phyloP scores from a whole-genome alignment of 2,797 vertebrate genomes.

The Pseudopleuronectes americanus region DNA sequence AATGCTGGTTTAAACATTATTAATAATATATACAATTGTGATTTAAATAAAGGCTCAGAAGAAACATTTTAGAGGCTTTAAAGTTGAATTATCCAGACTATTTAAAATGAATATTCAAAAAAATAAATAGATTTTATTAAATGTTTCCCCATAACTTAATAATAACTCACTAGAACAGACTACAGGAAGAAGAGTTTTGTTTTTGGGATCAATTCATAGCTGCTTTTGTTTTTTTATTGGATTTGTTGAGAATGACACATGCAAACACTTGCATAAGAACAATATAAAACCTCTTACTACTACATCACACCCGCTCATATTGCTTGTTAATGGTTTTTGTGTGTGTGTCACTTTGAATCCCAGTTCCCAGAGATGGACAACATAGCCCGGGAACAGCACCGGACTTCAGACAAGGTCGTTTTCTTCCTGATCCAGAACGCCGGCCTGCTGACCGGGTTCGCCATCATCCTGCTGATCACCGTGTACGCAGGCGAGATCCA shows the following conservation, averaged over 20 bases:
- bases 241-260: neutral
- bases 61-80: too few species aligned
- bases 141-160: too few species aligned
- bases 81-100: neutral
- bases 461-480: constrained; percentile 85
- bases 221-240: too few species aligned
- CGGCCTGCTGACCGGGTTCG: constrained; percentile 82
- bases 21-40: neutral
- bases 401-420: constrained; percentile 62
- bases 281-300: neutral
- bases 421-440: constrained; percentile 86
- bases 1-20: neutral
- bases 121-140: neutral
- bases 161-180: too few species aligned
- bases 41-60: neutral
- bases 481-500: constrained; percentile 81
- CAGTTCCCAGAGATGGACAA: constrained; percentile 87
- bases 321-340: neutral
- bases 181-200: too few species aligned
- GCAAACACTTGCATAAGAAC: neutral
- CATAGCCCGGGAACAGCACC: constrained; percentile 70
- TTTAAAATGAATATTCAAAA: neutral
- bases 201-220: too few species aligned
- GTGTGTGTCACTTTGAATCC: constrained; percentile 6
- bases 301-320: neutral